Evolutionary conservation across 2,797 vertebrate genomes (phyloP), one percentile per base, ranked within the genome.

Genomic region (Cheracebus regulus): DNA sequence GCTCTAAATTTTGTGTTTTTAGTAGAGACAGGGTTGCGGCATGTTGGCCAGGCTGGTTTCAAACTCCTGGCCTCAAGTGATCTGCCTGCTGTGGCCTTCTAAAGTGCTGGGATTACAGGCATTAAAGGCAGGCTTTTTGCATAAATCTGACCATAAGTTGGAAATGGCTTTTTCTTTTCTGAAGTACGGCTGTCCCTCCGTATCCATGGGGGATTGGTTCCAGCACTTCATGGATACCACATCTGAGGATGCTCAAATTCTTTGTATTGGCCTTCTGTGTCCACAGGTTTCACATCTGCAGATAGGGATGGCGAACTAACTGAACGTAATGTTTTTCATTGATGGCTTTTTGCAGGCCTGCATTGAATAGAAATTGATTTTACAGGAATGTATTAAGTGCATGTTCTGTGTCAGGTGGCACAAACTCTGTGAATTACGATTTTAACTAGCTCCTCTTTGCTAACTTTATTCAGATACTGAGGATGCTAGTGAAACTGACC

Each of bases 401-500:
- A 46, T 64, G 3, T 2, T 12, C 20, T 22, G 48, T 30, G 39
- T 94, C 39, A 58, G 52, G 22, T 72, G 46, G 52, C 44, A 10
- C 10, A 6, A 48, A 9, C 13, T 90, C 28, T 88, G 1, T 86
- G 58, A 70, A 46, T 36, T 41, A 22, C 9, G 50, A 72, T 73
- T 61, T 78, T 84, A 50, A 90, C 75, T 84, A n/a, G 67, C 6
- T 0, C 12, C n/a, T 81, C 11, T 1, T 94, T 91, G 36, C 92
- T 96, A 41, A 1, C 80, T 80, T 98, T 91, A 3, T 86, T 72
- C 98, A 99, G 99, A 99, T 98, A 99, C 99, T 0, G 99, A 99
- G 98, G 99, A 99, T 99, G 99, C 99, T 96, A 99, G 99, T 93
- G 99, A 99, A 98, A 99, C 99, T 1, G 99, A 99, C 97, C 98